These are phyloP conservation scores for Alviniconcha strummeri DNA, from an alignment of 2,888 invertebrate species.

Conservation along the genomic window DNA sequence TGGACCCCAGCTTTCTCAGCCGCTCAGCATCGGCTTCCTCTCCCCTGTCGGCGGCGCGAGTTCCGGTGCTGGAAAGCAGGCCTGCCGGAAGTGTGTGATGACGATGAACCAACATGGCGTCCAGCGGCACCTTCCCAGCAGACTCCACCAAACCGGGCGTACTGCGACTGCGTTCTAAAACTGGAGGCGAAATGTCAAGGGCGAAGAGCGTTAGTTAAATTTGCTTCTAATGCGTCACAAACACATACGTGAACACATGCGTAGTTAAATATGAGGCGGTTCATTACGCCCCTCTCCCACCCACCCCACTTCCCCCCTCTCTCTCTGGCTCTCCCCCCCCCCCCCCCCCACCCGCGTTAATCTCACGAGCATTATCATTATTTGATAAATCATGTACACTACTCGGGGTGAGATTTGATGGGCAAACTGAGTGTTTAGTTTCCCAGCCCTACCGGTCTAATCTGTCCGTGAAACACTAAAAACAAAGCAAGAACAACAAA, in stretches of 20 bases:
- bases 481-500: not conserved
- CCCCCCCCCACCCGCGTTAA: not conserved
- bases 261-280: too few relatives aligned
- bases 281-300: not conserved
- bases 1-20: slow-evolving; percentile 33
- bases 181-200: not conserved
- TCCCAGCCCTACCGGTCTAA: too few relatives aligned
- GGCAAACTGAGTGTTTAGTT: too few relatives aligned
- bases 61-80: slow-evolving; percentile 39
- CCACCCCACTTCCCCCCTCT: not conserved
- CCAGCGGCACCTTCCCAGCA: slow-evolving; percentile 85
- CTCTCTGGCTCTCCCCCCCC: not conserved
- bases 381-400: too few relatives aligned
- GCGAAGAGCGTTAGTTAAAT: too few relatives aligned
- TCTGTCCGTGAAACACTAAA: not conserved
- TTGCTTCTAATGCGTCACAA: too few relatives aligned
- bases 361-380: too few relatives aligned
- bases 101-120: slow-evolving; percentile 58
- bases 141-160: slow-evolving; percentile 97
- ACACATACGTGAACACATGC: too few relatives aligned
- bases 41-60: slow-evolving; percentile 26
- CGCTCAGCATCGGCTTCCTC: slow-evolving; percentile 25
- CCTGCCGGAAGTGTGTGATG: slow-evolving; percentile 64
- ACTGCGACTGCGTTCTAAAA: slow-evolving; percentile 82
- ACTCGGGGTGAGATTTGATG: too few relatives aligned